Evolutionary conservation across 2,113 vertebrate species (phyloP).

Genomic region (Dasypus novemcinctus): DNA sequence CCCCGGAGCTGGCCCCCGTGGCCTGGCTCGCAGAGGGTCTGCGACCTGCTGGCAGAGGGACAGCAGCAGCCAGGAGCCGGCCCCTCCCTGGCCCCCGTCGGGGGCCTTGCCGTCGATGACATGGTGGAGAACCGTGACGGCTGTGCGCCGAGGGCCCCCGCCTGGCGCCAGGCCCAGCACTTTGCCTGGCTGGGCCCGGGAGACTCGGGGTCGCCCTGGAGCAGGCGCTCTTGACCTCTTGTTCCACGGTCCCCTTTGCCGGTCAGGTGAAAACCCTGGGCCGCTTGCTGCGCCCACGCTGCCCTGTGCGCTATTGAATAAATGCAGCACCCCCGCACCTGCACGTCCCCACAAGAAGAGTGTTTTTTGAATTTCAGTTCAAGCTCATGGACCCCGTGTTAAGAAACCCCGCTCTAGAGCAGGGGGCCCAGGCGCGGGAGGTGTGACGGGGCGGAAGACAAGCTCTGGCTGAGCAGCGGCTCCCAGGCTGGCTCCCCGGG

Average conservation of each 20-base stretch:
- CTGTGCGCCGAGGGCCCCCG: accelerated
- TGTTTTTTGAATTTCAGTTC: too few relatives aligned
- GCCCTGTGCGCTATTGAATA: too few relatives aligned
- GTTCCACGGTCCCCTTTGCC: too few relatives aligned
- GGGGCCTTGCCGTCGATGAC: accelerated
- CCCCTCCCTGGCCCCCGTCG: not conserved
- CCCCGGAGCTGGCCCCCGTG: not conserved
- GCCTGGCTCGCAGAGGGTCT: not conserved
- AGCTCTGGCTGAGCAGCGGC: not conserved
- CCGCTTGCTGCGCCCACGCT: too few relatives aligned
- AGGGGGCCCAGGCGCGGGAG: accelerated
- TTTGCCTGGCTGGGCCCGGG: not conserved
- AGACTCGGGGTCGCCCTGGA: not conserved
- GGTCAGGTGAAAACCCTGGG: too few relatives aligned
- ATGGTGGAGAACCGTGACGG: accelerated
- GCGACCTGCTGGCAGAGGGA: not conserved
- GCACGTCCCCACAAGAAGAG: too few relatives aligned
- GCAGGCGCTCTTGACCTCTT: too few relatives aligned
- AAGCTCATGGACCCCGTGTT: too few relatives aligned
- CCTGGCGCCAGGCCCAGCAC: accelerated
- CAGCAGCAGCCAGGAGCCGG: not conserved
- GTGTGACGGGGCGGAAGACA: not conserved
- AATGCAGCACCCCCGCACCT: too few relatives aligned
- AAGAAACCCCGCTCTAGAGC: too few relatives aligned
- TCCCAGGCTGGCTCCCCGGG: accelerated